A percentile compares a stretch with the other conserved stretches of the same genome.
These are phyloP conservation scores for Electrophaes corylata DNA, from an alignment of 2,888 invertebrate genomes.

Conservation along the genomic window DNA sequence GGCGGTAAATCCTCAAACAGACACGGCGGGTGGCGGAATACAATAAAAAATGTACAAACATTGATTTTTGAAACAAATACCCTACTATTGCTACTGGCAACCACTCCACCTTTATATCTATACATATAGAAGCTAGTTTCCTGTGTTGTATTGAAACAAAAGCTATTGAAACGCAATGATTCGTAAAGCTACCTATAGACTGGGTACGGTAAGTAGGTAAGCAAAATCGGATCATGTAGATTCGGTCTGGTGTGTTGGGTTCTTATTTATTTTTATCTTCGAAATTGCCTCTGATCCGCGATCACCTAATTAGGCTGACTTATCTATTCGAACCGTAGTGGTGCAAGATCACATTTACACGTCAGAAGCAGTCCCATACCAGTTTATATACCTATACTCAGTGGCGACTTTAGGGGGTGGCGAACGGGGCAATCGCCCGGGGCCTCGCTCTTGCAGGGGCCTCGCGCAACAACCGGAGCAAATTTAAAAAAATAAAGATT, in stretches of 20 bases:
- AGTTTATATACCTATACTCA: too few relatives aligned
- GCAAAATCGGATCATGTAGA: conserved; percentile 28
- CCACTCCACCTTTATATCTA: conserved; percentile 4
- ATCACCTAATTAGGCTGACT: too few relatives aligned
- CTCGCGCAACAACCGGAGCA: too few relatives aligned
- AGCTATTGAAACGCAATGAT: conserved; percentile 33
- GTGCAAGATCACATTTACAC: too few relatives aligned
- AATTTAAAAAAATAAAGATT: too few relatives aligned
- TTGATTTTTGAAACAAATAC: conserved; percentile 39
- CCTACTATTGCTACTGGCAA: conserved; percentile 5
- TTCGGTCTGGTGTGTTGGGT: conserved; percentile 23
- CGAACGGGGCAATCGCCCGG: too few relatives aligned
- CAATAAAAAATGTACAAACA: conserved; percentile 33
- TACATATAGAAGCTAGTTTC: conserved; percentile 4
- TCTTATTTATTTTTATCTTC: conserved; percentile 14
- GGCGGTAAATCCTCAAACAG: conserved; percentile 52
- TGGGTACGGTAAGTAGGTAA: conserved; percentile 18
- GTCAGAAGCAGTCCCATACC: too few relatives aligned
- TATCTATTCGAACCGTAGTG: too few relatives aligned
- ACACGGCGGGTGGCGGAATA: conserved; percentile 55
- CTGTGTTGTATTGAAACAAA: conserved; percentile 23
- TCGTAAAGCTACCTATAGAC: conserved; percentile 35
- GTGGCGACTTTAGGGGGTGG: too few relatives aligned
- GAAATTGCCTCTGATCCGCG: too few relatives aligned
- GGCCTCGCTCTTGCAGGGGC: too few relatives aligned